Conservation (phyloP, 2,113 vertebrate species). For the Spea bombifrons region DNA sequence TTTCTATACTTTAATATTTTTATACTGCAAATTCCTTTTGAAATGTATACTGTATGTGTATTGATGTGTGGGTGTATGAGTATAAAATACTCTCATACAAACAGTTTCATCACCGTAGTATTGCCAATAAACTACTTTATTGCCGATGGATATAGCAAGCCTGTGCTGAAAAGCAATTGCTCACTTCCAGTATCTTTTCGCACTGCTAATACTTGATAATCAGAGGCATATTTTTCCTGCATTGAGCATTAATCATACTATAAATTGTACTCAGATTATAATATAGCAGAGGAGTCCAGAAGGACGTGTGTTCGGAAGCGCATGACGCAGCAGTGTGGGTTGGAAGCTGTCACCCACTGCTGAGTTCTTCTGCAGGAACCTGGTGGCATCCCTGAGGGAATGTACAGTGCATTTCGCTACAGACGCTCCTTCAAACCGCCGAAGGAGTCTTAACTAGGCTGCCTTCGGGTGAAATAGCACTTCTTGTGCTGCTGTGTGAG, state of each 20-base stretch:
- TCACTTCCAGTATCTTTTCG: too few species aligned
- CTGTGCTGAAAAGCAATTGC: too few species aligned
- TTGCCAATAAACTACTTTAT: too few species aligned
- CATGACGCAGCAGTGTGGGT: constrained; percentile 45
- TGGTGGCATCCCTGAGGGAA: constrained; percentile 29
- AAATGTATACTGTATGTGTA: too few species aligned
- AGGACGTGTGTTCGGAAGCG: constrained; percentile 21
- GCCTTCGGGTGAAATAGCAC: constrained; percentile 24
- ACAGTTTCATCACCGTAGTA: too few species aligned
- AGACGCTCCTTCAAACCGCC: constrained; percentile 31
- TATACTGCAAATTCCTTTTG: too few species aligned
- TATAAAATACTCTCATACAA: too few species aligned
- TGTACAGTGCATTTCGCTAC: background rate
- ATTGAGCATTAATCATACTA: background rate
- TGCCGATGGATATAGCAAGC: background rate
- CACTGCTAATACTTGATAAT: too few species aligned
- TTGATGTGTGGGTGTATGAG: too few species aligned
- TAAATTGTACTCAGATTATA: constrained; percentile 6
- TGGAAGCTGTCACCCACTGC: constrained; percentile 16
- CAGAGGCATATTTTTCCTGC: background rate
- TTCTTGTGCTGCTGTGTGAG: constrained; percentile 7
- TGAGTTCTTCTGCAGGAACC: constrained; percentile 30
- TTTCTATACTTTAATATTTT: too few species aligned
- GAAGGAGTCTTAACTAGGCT: background rate
- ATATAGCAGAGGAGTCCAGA: background rate